Conservation (phyloP, 1,140 invertebrate species). For the Philotrypesis tridentata region DNA sequence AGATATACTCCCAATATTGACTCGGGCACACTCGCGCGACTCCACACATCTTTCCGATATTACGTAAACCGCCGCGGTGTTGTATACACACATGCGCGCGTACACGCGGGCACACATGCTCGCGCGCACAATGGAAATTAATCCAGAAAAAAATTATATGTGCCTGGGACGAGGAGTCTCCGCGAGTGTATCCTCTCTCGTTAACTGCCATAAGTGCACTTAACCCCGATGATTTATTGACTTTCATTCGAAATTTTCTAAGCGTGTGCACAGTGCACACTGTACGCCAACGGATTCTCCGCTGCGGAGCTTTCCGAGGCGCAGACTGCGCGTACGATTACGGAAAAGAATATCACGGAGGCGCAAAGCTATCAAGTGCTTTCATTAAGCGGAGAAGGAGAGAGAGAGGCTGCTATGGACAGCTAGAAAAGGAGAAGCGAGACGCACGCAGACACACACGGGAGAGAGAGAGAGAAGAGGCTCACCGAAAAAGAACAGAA, state of each 20-base stretch:
- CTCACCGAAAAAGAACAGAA: constrained; percentile 13
- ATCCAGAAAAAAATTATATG: background rate
- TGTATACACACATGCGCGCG: too few species aligned
- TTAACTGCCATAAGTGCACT: background rate
- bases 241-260: background rate
- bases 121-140: background rate
- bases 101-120: too few species aligned
- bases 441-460: constrained; percentile 12
- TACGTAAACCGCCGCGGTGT: background rate
- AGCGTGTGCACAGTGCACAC: too few species aligned
- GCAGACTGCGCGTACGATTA: background rate
- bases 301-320: too few species aligned
- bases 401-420: constrained; percentile 29
- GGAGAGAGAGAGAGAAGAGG: constrained; percentile 46
- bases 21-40: background rate
- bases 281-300: too few species aligned
- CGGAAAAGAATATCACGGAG: constrained; percentile 3
- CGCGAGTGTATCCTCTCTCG: background rate
- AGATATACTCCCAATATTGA: background rate
- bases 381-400: background rate
- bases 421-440: constrained; percentile 31
- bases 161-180: too few species aligned
- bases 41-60: background rate
- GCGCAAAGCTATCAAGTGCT: constrained; percentile 18
- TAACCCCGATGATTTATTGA: background rate